Conservation (phyloP, 1,140 invertebrate genomes). For the Megathymus violae region DNA sequence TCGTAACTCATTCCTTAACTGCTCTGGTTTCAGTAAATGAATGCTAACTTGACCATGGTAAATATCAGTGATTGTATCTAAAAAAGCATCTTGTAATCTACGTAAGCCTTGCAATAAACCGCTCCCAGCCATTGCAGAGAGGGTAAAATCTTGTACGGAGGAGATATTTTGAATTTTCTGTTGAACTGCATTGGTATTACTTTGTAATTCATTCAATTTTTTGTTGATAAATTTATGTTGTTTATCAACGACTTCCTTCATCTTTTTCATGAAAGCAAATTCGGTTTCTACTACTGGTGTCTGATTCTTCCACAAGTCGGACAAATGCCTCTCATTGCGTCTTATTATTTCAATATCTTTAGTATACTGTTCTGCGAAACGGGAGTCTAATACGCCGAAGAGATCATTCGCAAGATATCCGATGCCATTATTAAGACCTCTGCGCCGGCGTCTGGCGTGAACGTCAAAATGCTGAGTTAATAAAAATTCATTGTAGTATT, state of each 20-base stretch:
- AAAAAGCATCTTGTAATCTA: conserved; percentile 21
- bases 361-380: conserved; percentile 51
- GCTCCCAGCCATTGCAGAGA: conserved; percentile 18
- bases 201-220: conserved; percentile 13
- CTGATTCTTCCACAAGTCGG: neutral
- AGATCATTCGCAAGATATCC: conserved; percentile 43
- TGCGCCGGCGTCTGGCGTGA: too few relatives aligned
- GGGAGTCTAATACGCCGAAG: conserved; percentile 47
- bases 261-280: neutral
- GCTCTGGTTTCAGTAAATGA: conserved; percentile 29
- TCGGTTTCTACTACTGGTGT: neutral
- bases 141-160: conserved; percentile 31
- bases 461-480: too few relatives aligned
- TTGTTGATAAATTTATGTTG: conserved; percentile 25
- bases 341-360: conserved; percentile 39
- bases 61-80: conserved; percentile 33
- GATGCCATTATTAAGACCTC: too few relatives aligned
- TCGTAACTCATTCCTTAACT: conserved; percentile 22
- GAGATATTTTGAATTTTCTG: conserved; percentile 29
- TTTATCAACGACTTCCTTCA: conserved; percentile 4
- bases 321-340: conserved; percentile 44
- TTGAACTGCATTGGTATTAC: neutral
- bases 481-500: too few relatives aligned
- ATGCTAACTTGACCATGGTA: conserved; percentile 35
- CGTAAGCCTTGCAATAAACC: conserved; percentile 19